These are phyloP conservation scores for Hypsibius dujardini DNA, from an alignment of 1,140 invertebrate species.

Conservation along the genomic window DNA sequence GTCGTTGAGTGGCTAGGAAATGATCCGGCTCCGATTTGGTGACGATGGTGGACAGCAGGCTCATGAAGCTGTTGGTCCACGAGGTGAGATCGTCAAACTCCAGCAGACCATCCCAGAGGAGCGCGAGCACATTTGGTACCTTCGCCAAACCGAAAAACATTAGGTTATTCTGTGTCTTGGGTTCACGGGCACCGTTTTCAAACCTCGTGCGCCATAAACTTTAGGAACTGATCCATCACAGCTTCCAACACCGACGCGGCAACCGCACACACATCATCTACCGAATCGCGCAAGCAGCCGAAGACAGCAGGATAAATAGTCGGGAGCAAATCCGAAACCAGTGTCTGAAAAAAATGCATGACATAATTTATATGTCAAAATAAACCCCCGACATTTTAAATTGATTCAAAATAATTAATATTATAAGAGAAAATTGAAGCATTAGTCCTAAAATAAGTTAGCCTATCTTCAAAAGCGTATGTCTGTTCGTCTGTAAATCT, in stretches of 20 bases:
- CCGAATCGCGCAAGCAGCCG: conserved; percentile 54
- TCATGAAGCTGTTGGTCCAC: conserved; percentile 80
- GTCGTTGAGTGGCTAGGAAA: conserved; percentile 21
- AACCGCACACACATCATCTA: conserved; percentile 83
- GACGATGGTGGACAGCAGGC: conserved; percentile 52
- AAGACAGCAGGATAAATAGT: conserved; percentile 49
- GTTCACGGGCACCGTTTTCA: no score
- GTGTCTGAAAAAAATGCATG: conserved; percentile 37
- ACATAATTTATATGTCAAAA: conserved; percentile 19
- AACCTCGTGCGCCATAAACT: conserved; percentile 35
- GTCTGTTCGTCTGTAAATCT: no score
- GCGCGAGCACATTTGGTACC: conserved; percentile 25
- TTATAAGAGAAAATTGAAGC: no score
- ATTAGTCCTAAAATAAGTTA: no score
- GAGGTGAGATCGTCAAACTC: conserved; percentile 80
- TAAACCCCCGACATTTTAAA: conserved; percentile 2
- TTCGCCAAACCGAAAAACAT: conserved; percentile 17
- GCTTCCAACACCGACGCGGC: conserved; percentile 73
- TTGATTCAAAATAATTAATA: no score
- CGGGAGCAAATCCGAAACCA: conserved; percentile 48
- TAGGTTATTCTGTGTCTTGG: conserved; percentile 26
- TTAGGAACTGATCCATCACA: conserved; percentile 48
- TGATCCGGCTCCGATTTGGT: conserved; percentile 20
- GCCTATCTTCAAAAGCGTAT: no score
- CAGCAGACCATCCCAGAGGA: conserved; percentile 35